Conservation (phyloP, 2,113 vertebrate species). For the Raja brachyura region DNA sequence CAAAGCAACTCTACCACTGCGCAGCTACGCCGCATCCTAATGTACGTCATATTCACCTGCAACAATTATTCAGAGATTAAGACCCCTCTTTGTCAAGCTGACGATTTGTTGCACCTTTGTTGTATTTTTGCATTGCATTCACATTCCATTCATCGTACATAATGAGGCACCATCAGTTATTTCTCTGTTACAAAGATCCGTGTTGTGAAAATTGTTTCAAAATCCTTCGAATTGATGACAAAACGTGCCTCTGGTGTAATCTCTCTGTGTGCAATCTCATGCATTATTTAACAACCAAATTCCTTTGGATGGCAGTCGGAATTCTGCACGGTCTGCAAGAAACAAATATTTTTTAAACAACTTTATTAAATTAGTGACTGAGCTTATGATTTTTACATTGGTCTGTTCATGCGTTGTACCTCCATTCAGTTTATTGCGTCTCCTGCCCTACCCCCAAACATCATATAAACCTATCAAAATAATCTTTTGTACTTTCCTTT, state of each 20-base stretch:
- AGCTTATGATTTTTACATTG: not conserved
- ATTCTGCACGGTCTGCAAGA: not conserved
- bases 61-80: conserved; percentile 28
- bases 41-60: not conserved
- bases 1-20: too few relatives aligned
- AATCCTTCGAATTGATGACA: not conserved
- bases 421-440: not conserved
- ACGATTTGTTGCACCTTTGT: not conserved
- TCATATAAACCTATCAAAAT: not conserved
- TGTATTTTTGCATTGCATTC: not conserved
- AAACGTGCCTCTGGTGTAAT: not conserved
- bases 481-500: not conserved
- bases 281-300: conserved; percentile 27
- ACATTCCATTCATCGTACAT: conserved; percentile 1
- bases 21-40: too few relatives aligned
- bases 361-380: not conserved
- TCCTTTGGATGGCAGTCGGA: not conserved
- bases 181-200: not conserved
- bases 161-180: conserved; percentile 14
- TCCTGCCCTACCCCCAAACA: not conserved
- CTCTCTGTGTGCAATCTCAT: not conserved
- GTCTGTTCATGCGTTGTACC: too few relatives aligned
- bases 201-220: not conserved
- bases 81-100: not conserved
- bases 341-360: not conserved